Evolutionary conservation across 2,113 vertebrate genomes (phyloP).

Genomic region (Rhynchopsitta pachyrhyncha): DNA sequence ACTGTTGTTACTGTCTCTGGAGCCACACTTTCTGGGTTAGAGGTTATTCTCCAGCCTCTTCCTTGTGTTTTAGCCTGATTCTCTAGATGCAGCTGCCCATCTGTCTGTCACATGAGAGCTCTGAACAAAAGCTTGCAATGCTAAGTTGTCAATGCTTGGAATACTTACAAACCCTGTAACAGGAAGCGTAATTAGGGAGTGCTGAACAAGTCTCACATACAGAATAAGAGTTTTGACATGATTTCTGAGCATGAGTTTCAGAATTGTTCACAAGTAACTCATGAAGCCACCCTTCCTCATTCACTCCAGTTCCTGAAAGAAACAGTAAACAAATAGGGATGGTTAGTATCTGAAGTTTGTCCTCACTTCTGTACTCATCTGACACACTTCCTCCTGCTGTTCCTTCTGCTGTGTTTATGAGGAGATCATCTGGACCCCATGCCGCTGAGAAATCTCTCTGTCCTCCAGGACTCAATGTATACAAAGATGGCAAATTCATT

Average conservation of each 20-base stretch:
- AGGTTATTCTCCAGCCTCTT: neutral
- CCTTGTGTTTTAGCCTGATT: neutral
- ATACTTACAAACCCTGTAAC: neutral
- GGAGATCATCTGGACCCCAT: neutral
- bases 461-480: neutral
- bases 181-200: neutral
- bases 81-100: neutral
- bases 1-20: neutral
- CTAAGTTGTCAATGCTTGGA: neutral
- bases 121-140: neutral
- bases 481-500: neutral
- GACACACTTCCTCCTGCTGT: neutral
- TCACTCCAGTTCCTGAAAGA: neutral
- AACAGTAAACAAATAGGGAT: neutral
- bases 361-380: neutral
- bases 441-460: neutral
- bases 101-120: neutral
- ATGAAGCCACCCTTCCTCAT: neutral
- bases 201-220: neutral
- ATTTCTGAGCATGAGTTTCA: neutral
- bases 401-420: neutral
- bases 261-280: neutral
- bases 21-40: neutral
- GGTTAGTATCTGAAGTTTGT: neutral
- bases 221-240: neutral